These are phyloP conservation scores for Macaria notata DNA, from an alignment of 2,888 invertebrate species.

Conservation along the genomic window DNA sequence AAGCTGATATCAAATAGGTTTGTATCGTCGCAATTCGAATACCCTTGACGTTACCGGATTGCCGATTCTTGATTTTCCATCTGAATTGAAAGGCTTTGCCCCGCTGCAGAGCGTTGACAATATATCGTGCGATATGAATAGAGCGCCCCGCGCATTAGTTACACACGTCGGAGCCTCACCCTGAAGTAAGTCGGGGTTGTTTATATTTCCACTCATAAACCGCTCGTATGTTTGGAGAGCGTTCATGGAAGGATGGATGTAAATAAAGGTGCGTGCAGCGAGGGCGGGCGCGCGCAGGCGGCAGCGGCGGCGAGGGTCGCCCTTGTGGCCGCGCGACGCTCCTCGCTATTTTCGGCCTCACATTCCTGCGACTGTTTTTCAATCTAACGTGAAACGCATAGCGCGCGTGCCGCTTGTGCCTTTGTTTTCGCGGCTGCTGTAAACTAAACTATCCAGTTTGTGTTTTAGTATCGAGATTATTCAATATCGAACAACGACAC, in stretches of 20 bases:
- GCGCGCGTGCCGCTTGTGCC: slow-evolving; percentile 71
- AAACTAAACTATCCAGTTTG: slow-evolving; percentile 44
- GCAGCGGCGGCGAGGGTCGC: slow-evolving; percentile 62
- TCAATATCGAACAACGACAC: slow-evolving; percentile 39
- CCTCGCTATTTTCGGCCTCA: slow-evolving; percentile 79
- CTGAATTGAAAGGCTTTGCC: no score
- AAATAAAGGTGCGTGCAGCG: slow-evolving; percentile 70
- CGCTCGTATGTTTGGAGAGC: slow-evolving; percentile 51
- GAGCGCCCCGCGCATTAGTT: slow-evolving; percentile 19
- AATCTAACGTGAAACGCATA: slow-evolving; percentile 79
- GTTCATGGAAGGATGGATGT: slow-evolving; percentile 67
- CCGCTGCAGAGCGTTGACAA: no score
- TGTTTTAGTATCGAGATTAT: slow-evolving; percentile 38
- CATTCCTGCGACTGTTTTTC: slow-evolving; percentile 80
- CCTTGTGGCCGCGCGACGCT: slow-evolving; percentile 77
- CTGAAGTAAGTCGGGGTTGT: slow-evolving; percentile 51
- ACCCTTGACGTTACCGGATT: no score
- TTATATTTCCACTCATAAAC: slow-evolving; percentile 60
- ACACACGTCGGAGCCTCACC: slow-evolving; percentile 41
- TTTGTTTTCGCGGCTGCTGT: slow-evolving; percentile 63
- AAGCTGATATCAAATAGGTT: no score
- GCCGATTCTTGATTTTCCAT: no score
- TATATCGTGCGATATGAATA: slow-evolving; percentile 10
- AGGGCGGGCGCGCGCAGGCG: slow-evolving; percentile 36
- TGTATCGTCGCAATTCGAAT: no score